A percentile compares a stretch with the other conserved stretches of the same genome.
phyloP scores from a whole-genome alignment of 1,140 invertebrate species.

The Adelges cooleyi region DNA sequence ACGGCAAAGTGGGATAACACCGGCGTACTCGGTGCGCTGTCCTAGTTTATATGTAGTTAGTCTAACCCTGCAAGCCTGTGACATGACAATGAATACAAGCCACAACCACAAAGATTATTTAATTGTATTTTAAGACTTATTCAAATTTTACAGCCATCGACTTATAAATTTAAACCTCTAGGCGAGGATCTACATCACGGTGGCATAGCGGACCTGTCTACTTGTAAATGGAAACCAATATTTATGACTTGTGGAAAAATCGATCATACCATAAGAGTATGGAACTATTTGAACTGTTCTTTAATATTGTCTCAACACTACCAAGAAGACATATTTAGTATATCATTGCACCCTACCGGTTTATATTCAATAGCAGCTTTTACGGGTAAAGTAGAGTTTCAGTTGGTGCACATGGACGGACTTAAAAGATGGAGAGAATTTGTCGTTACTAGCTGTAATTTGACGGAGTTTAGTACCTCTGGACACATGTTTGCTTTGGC shows the following conservation, averaged over 20 bases:
- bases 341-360: constrained; percentile 65
- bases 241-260: constrained; percentile 68
- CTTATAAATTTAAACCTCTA: constrained; percentile 44
- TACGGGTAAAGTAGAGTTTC: constrained; percentile 71
- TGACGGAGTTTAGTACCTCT: constrained; percentile 60
- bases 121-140: too few relatives aligned
- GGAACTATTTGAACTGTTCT: constrained; percentile 74
- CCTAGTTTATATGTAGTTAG: too few relatives aligned
- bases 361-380: constrained; percentile 81
- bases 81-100: too few relatives aligned
- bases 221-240: constrained; percentile 79
- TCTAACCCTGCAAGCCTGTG: too few relatives aligned
- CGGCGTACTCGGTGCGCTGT: too few relatives aligned
- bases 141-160: too few relatives aligned
- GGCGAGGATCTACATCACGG: constrained; percentile 69
- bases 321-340: constrained; percentile 62
- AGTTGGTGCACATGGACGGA: constrained; percentile 77
- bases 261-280: constrained; percentile 73
- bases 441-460: constrained; percentile 55
- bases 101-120: too few relatives aligned
- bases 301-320: constrained; percentile 71
- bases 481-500: constrained; percentile 74
- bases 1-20: too few relatives aligned
- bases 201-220: constrained; percentile 59
- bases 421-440: constrained; percentile 67